phyloP scores from a whole-genome alignment of 2,888 invertebrate species.

The Nasonia oneida region DNA sequence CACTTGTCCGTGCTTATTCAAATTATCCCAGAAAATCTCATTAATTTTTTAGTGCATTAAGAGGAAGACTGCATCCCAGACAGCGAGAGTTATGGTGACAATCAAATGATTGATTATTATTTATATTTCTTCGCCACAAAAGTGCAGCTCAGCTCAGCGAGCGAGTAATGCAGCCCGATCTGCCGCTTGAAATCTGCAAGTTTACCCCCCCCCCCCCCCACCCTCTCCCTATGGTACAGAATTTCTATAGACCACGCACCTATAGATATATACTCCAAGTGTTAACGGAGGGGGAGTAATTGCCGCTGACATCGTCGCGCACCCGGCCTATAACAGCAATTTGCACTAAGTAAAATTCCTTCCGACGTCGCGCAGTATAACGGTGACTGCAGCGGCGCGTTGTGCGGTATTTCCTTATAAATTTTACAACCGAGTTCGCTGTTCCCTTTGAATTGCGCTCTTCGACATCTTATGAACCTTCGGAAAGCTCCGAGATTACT shows the following conservation, averaged over 20 bases:
- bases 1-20: background rate
- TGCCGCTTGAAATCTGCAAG: background rate
- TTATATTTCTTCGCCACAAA: background rate
- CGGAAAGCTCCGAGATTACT: background rate
- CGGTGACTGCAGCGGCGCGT: background rate
- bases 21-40: background rate
- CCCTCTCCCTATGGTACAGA: background rate
- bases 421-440: slow-evolving; percentile 19
- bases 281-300: background rate
- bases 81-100: background rate
- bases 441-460: background rate
- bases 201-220: background rate
- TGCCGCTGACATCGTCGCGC: background rate
- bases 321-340: slow-evolving; percentile 2
- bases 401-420: background rate
- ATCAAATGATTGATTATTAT: slow-evolving; percentile 13
- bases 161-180: background rate
- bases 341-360: slow-evolving; percentile 12
- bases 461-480: slow-evolving; percentile 3
- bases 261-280: background rate
- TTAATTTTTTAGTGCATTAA: background rate
- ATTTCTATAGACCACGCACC: background rate
- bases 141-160: background rate
- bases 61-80: background rate
- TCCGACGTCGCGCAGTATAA: background rate